Evolutionary conservation across 2,113 vertebrate genomes (phyloP).

Genomic region (Podarcis cretensis): DNA sequence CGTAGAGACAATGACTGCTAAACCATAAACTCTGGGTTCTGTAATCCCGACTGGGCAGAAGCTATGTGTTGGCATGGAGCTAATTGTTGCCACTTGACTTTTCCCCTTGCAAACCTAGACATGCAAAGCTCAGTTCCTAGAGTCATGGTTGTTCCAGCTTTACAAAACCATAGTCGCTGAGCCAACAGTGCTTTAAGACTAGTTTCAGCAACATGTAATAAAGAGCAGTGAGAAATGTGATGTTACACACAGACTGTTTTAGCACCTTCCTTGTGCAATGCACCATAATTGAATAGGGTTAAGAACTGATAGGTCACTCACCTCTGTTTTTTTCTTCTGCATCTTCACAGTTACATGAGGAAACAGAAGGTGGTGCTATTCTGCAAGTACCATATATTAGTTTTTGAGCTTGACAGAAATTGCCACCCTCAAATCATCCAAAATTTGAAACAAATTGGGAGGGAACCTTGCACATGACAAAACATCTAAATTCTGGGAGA

Average conservation of each 20-base stretch:
- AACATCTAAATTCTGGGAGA: no score
- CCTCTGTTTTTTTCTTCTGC: not conserved
- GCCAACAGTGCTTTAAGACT: not conserved
- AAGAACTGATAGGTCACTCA: not conserved
- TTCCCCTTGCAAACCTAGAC: no score
- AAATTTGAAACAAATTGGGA: not conserved
- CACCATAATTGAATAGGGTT: no score
- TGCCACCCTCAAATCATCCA: not conserved
- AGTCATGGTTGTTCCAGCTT: not conserved
- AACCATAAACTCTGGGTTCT: no score
- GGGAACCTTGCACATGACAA: no score
- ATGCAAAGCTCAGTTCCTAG: not conserved
- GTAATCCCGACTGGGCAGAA: no score
- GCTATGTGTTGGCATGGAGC: not conserved
- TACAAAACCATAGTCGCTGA: not conserved
- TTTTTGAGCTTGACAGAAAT: not conserved
- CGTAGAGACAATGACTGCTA: no score
- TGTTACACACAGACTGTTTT: not conserved
- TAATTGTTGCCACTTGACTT: not conserved
- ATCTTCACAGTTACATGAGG: not conserved
- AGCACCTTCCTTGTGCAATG: not conserved
- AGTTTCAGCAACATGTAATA: not conserved
- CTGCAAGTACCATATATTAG: not conserved
- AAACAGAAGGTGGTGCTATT: constrained; percentile 11
- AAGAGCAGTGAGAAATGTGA: not conserved